phyloP scores from a whole-genome alignment of 2,113 vertebrate genomes.

The Acinonyx jubatus region DNA sequence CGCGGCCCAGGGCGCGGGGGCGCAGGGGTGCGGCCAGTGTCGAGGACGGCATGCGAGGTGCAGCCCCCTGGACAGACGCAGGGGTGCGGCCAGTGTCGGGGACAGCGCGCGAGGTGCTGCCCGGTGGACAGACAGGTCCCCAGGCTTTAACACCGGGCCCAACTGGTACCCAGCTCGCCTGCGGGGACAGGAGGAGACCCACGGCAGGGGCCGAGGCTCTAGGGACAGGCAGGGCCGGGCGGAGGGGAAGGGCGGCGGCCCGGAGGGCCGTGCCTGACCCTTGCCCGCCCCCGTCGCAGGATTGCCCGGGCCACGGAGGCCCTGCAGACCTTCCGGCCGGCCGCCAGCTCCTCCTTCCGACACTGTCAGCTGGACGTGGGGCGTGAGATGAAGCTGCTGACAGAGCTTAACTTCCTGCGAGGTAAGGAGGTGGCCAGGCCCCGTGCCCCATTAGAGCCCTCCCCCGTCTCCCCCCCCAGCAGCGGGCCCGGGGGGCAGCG shows the following conservation, averaged over 20 bases:
- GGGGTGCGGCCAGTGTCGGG: neutral
- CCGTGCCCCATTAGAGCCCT: conserved; percentile 40
- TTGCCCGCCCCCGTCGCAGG: conserved; percentile 79
- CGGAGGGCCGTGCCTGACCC: conserved; percentile 28
- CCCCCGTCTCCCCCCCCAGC: conserved; percentile 60
- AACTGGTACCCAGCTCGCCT: neutral
- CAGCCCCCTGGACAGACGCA: no score
- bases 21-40: neutral
- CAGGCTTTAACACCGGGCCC: neutral
- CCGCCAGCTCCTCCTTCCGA: conserved; percentile 91
- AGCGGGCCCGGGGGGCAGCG: conserved; percentile 76
- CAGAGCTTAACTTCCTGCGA: conserved; percentile 91
- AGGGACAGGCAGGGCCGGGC: neutral
- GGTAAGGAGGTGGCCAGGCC: conserved; percentile 86
- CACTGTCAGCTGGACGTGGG: conserved; percentile 93
- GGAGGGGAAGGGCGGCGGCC: neutral
- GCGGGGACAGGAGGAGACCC: neutral
- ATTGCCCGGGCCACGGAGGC: conserved; percentile 92
- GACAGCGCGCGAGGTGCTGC: neutral
- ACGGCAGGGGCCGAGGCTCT: neutral
- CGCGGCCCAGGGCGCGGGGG: fast-evolving
- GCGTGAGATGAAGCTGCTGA: conserved; percentile 92
- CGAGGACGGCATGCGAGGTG: no score
- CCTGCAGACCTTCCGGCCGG: conserved; percentile 92
- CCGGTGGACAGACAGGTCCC: neutral